Percentiles rank a stretch among this genome's conserved stretches.
phyloP scores from a whole-genome alignment of 2,797 vertebrate species.

The Semaprochilodus insignis region DNA sequence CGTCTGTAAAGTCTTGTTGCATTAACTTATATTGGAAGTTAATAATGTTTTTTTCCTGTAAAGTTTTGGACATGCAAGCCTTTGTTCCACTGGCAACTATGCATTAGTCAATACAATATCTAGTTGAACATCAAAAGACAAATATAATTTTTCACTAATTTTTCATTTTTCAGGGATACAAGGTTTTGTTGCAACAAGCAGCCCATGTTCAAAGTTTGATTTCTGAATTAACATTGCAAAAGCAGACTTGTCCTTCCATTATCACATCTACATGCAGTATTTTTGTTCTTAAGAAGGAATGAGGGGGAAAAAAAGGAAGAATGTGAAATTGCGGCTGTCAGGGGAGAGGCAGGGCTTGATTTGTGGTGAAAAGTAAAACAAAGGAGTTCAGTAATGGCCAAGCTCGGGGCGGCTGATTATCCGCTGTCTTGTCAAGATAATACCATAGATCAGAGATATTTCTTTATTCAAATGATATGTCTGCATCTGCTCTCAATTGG shows the following conservation, averaged over 20 bases:
- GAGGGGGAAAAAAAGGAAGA: conserved; percentile 33
- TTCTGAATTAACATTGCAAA: conserved; percentile 33
- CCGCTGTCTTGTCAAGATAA: conserved; percentile 65
- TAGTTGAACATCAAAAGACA: not conserved
- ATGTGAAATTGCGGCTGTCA: conserved; percentile 59
- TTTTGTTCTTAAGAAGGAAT: conserved; percentile 47
- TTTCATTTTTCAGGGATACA: conserved; percentile 19
- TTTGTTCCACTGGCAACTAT: too few relatives aligned
- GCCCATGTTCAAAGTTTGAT: conserved; percentile 20
- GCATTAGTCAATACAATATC: too few relatives aligned
- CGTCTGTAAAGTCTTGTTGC: too few relatives aligned
- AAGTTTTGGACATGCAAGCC: too few relatives aligned
- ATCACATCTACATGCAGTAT: conserved; percentile 30
- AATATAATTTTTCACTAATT: not conserved
- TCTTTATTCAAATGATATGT: conserved; percentile 64
- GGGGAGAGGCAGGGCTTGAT: conserved; percentile 59
- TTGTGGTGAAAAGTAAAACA: conserved; percentile 66
- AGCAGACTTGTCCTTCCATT: conserved; percentile 34
- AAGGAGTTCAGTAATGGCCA: conserved; percentile 61
- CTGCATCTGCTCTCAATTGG: conserved; percentile 59
- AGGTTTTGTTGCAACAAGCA: not conserved
- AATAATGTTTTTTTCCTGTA: too few relatives aligned
- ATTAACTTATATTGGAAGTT: too few relatives aligned
- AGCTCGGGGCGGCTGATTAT: conserved; percentile 64
- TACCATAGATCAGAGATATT: conserved; percentile 64